Evolutionary conservation across 2,797 vertebrate genomes (phyloP).

Genomic region (Scleropages formosus): DNA sequence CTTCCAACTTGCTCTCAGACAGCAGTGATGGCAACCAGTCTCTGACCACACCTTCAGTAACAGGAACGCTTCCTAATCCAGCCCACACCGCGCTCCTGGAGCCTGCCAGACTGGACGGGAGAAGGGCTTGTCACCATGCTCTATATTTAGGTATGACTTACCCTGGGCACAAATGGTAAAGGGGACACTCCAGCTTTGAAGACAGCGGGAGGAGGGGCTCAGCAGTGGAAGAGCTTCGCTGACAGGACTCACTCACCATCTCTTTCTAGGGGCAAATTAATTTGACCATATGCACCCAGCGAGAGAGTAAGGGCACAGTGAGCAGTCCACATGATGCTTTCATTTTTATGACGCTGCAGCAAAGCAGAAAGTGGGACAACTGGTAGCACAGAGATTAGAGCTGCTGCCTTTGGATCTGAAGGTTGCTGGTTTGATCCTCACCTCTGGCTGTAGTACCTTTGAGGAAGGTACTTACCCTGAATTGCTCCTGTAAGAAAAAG

Average conservation of each 20-base stretch:
- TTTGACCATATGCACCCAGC: background rate
- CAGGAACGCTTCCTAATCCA: slow-evolving; percentile 21
- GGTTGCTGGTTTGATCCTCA: too few relatives aligned
- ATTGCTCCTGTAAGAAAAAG: too few relatives aligned
- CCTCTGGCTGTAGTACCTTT: too few relatives aligned
- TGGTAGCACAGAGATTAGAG: too few relatives aligned
- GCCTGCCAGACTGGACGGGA: slow-evolving; percentile 1
- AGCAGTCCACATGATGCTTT: background rate
- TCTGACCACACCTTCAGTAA: background rate
- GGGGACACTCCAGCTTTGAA: background rate
- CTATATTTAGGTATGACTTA: slow-evolving; percentile 22
- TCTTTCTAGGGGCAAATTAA: slow-evolving; percentile 1
- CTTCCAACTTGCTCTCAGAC: too few relatives aligned
- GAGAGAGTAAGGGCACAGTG: background rate
- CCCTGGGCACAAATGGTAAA: slow-evolving; percentile 2
- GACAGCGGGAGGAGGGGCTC: background rate
- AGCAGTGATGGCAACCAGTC: background rate
- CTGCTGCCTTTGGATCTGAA: too few relatives aligned
- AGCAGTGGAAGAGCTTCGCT: background rate
- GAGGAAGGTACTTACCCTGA: too few relatives aligned
- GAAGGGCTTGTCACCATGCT: slow-evolving; percentile 7
- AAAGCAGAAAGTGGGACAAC: too few relatives aligned
- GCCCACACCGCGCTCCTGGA: background rate
- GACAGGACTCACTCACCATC: background rate
- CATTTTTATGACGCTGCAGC: background rate